phyloP scores from a whole-genome alignment of 2,797 vertebrate genomes.

The Rhabdophis nuchalis region DNA sequence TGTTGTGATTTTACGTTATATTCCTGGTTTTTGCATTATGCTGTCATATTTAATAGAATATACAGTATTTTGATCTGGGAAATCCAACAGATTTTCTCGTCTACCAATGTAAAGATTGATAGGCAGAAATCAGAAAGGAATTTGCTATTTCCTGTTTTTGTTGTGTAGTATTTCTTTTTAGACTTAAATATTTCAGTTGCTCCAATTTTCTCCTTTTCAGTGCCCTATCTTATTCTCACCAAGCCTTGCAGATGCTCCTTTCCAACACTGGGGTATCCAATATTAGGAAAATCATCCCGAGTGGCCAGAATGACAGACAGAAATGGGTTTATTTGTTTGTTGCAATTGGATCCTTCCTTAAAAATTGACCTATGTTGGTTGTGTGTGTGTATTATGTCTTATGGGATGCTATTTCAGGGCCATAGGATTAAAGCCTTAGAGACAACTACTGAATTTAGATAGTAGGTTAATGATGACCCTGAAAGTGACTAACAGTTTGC shows the following conservation, averaged over 20 bases:
- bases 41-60: neutral
- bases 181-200: neutral
- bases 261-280: neutral
- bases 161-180: neutral
- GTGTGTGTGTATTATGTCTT: neutral
- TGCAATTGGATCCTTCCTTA: neutral
- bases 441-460: neutral
- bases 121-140: neutral
- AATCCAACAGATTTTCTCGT: neutral
- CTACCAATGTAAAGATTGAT: neutral
- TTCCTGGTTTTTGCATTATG: neutral
- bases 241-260: neutral
- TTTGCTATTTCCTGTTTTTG: neutral
- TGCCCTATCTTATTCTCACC: neutral
- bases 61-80: neutral
- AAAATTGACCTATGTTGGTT: neutral
- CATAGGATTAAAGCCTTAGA: neutral
- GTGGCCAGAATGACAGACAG: neutral
- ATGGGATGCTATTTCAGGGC: neutral
- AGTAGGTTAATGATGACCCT: neutral
- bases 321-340: neutral
- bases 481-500: neutral
- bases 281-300: neutral
- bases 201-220: neutral
- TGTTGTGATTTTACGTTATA: conserved; percentile 48